Evolutionary conservation across 2,797 vertebrate species (phyloP), one percentile per base, ranked within the genome.

Genomic region (Podargus strigoides): DNA sequence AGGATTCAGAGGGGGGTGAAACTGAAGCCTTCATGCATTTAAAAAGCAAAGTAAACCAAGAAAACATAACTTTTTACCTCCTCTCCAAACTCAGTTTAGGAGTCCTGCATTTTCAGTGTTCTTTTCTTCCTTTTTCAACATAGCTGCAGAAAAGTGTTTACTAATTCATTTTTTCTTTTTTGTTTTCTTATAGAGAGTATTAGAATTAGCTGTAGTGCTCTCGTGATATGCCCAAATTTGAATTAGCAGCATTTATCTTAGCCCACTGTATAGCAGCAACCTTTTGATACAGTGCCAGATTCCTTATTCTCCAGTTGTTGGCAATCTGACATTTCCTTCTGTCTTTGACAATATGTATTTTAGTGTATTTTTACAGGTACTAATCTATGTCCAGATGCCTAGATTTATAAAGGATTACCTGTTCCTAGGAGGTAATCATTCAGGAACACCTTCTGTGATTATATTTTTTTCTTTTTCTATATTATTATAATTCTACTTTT

Each of bases 1-100:
- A 74, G 37, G 56, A 95, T 91, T 94, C 64, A 90, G 28, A 76
- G 72, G 55, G 55, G 83, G 93, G 67, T 97, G 91, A 92, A 96
- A 92, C 62, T 58, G 83, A 83, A 88, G 58, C 47, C 73, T 88
- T 75, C 37, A 21, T n/a, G 39, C 32, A 49, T 92, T 49, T 62
- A 59, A 81, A 76, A 92, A 92, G 46, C 39, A 11, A 73, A 87
- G 28, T 62, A 82, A 89, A 77, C 16, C 18, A 49, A 73, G n/a
- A 66, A 74, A 85, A 72, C 34, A 7, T 78, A 46, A 24, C 1
- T 49, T 67, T 62, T 52, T 39, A 24, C 34, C 27, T 75, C 66
- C 18, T 73, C 6, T 82, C 36, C 82, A 16, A 76, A 82, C 21
- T 82, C 16, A 9, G 3, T 77, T 74, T 66, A 52, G 70, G 28